Conservation (phyloP, 2,113 vertebrate genomes). For the Lipotes vexillifer region DNA sequence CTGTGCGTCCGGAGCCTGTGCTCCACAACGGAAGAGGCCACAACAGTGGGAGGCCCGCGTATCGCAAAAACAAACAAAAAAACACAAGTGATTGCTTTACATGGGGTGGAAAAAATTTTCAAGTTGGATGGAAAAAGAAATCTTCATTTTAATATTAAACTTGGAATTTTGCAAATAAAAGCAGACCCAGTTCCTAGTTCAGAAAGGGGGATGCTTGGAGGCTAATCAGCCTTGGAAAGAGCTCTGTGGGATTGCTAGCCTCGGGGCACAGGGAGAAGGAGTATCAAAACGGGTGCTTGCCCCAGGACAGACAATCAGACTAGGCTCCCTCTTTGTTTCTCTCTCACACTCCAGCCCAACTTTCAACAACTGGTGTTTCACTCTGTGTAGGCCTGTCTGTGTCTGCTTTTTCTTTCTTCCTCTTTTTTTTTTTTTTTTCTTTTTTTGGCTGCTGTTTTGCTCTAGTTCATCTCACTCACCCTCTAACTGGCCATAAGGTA, state of each 20-base stretch:
- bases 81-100: background rate
- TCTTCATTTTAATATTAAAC: conserved; percentile 2
- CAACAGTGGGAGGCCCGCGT: no score
- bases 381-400: background rate
- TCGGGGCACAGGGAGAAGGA: background rate
- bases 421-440: background rate
- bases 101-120: background rate
- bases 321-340: background rate
- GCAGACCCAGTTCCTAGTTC: background rate
- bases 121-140: background rate
- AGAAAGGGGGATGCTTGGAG: background rate
- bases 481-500: background rate
- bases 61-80: background rate
- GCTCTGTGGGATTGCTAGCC: background rate
- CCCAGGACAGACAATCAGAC: background rate
- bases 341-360: background rate
- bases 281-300: background rate
- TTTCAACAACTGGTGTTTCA: background rate
- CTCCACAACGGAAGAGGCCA: no score
- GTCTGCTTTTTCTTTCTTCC: background rate
- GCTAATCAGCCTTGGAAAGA: background rate
- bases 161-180: conserved; percentile 15
- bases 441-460: background rate
- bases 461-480: background rate
- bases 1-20: no score